These are phyloP conservation scores for Aspidiotus rigidus DNA, from an alignment of 2,888 invertebrate genomes.

Conservation along the genomic window DNA sequence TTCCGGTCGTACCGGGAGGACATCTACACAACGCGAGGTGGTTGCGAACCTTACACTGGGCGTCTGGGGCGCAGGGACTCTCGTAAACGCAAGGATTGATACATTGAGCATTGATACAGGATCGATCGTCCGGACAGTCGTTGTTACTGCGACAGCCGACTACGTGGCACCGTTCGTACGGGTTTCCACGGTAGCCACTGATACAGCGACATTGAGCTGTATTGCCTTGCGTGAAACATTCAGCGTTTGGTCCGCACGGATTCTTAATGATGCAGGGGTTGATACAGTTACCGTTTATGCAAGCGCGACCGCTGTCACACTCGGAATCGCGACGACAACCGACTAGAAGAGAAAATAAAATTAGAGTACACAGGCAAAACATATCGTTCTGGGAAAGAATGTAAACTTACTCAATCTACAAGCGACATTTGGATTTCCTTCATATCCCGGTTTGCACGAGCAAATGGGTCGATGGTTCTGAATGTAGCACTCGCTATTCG, in stretches of 20 bases:
- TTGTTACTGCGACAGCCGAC: conserved; percentile 78
- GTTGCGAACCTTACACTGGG: conserved; percentile 70
- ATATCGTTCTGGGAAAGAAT: background rate
- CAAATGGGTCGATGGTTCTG: conserved; percentile 78
- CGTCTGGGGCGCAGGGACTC: conserved; percentile 65
- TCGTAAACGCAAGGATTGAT: conserved; percentile 71
- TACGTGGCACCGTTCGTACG: conserved; percentile 61
- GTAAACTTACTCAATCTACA: conserved; percentile 53
- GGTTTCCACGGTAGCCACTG: conserved; percentile 71
- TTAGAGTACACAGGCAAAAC: too few species aligned
- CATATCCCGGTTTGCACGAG: conserved; percentile 71
- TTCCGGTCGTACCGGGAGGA: conserved; percentile 62
- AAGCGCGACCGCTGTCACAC: conserved; percentile 72
- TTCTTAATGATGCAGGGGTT: conserved; percentile 73
- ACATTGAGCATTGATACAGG: conserved; percentile 78
- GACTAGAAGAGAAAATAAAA: conserved; percentile 43
- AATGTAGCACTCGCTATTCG: conserved; percentile 70
- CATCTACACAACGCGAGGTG: conserved; percentile 81
- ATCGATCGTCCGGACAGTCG: conserved; percentile 75
- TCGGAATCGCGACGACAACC: conserved; percentile 76
- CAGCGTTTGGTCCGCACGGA: conserved; percentile 72
- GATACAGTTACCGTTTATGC: conserved; percentile 74
- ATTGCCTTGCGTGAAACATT: conserved; percentile 66
- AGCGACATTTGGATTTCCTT: conserved; percentile 74
- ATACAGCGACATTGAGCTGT: conserved; percentile 69